Base-by-base conservation (phyloP, 2,113 vertebrate genomes). In the Laterallus jamaicensis region DNA sequence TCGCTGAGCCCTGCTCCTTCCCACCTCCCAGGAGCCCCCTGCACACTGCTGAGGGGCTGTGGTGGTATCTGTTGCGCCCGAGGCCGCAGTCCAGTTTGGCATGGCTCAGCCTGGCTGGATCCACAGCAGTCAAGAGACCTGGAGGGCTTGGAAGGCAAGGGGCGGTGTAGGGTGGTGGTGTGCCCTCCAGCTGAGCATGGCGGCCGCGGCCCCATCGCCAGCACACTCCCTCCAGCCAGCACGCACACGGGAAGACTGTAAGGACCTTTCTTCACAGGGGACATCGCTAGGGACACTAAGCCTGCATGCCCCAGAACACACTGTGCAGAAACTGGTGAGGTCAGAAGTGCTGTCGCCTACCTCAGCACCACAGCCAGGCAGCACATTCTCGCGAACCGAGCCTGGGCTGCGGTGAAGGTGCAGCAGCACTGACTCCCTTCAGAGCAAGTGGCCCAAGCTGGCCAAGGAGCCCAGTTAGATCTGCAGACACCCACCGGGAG, bases 161-260 rank as follows among this genome's bases (percentile, higher is more conserved):
- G 37, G 73, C 32, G 47, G 7, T 15, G 28, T 28, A 20, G 49
- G 49, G 49, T 22, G 21, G 44, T 47, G 32, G 10, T 15, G 25
- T 9, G 47, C 4, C 29, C 40, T 58, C 6, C n/a, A 28, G 58
- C 52, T 68, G 59, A 73, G 49, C 68, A 55, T 0, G 0, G 2
- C 54, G 5, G 2, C 44, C 15, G 35, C 62, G 44, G 79, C 39
- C 26, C 64, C 35, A 15, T 11, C 42, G 47, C 42, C 64, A 70
- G 22, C 40, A 35, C 0, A 0, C 24, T 58, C 37, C 62, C 54
- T 37, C 62, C 91, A 50, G 70, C 81, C 49, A 2, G 0, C 6
- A 62, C 0, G 0, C 49, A 16, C 1, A 0, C 0, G 7, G 35
- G 12, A 62, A 71, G 35, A 21, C 15, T 56, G 32, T 2, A 4